phyloP scores from a whole-genome alignment of 1,140 invertebrate genomes.

The Zaprionus taronus region DNA sequence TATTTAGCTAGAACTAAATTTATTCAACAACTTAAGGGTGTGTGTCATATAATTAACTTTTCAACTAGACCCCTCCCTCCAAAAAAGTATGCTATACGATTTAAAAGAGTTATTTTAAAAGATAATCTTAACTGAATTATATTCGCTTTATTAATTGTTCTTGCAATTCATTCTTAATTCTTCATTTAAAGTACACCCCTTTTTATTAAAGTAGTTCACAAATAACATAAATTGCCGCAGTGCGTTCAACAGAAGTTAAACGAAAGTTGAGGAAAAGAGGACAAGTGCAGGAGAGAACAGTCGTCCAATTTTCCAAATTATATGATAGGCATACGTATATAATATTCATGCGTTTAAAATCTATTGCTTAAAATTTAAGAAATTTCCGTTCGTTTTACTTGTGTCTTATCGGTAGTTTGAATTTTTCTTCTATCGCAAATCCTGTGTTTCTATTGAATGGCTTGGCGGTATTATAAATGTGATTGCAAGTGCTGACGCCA shows the following conservation, averaged over 20 bases:
- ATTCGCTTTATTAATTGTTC: slow-evolving; percentile 5
- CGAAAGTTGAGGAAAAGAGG: slow-evolving; percentile 51
- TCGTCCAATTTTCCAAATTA: slow-evolving; percentile 61
- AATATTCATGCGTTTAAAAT: neutral
- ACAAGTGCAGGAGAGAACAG: slow-evolving; percentile 56
- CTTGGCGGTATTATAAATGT: slow-evolving; percentile 15
- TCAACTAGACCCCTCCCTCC: neutral
- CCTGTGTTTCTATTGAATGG: slow-evolving; percentile 19
- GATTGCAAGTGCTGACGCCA: neutral
- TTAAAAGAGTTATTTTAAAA: neutral
- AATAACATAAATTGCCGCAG: slow-evolving; percentile 24
- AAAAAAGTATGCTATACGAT: neutral
- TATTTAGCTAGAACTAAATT: neutral
- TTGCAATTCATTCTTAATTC: slow-evolving; percentile 2
- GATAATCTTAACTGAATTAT: slow-evolving; percentile 12
- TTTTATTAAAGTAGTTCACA: slow-evolving; percentile 22
- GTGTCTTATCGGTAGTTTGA: neutral
- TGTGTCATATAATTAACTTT: neutral
- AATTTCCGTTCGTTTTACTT: slow-evolving; percentile 18
- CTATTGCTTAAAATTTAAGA: neutral
- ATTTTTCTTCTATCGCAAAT: neutral
- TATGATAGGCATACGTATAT: slow-evolving; percentile 7
- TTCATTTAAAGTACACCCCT: slow-evolving; percentile 17
- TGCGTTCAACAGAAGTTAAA: slow-evolving; percentile 16
- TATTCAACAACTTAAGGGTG: no score